Percentiles rank a stretch among this genome's conserved stretches.
Evolutionary conservation across 2,888 invertebrate genomes (phyloP).

Genomic region (Caenorhabditis plicata): DNA sequence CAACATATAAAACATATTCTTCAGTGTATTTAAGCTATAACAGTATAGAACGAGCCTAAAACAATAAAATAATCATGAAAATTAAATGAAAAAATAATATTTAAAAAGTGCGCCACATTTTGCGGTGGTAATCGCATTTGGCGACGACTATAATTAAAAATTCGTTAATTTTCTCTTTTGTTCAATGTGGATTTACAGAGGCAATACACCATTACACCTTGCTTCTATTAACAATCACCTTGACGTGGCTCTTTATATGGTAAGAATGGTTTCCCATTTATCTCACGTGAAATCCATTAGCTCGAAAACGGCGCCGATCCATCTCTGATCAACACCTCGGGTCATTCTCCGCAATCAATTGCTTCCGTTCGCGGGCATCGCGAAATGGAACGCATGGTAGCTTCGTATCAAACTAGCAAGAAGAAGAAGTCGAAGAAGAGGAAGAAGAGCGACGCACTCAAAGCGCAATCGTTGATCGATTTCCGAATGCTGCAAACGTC

Average conservation of each 20-base stretch:
- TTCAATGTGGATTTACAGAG: too few species aligned
- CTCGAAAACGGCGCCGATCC: slow-evolving; percentile 56
- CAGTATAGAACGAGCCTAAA: too few species aligned
- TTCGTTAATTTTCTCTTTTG: too few species aligned
- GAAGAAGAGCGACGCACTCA: slow-evolving; percentile 28
- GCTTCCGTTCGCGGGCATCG: slow-evolving; percentile 43
- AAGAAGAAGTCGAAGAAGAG: slow-evolving; percentile 24
- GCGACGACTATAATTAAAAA: too few species aligned
- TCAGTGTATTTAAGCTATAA: too few species aligned
- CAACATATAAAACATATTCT: too few species aligned
- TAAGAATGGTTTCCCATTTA: background rate
- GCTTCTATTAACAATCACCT: slow-evolving; percentile 57
- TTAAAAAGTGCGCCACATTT: too few species aligned
- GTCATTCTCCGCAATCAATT: slow-evolving; percentile 49
- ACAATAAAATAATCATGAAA: too few species aligned
- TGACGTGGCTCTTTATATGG: slow-evolving; percentile 49
- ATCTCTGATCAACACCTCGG: slow-evolving; percentile 42
- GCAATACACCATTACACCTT: slow-evolving; percentile 62
- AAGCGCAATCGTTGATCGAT: slow-evolving; percentile 31
- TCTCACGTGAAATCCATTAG: slow-evolving; percentile 10
- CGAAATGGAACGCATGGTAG: slow-evolving; percentile 39
- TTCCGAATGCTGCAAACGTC: slow-evolving; percentile 21
- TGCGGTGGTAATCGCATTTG: too few species aligned
- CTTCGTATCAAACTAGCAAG: slow-evolving; percentile 22
- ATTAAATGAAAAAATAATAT: too few species aligned